Base-by-base conservation (phyloP, 2,888 invertebrate genomes). In the Bombylius discolor region DNA sequence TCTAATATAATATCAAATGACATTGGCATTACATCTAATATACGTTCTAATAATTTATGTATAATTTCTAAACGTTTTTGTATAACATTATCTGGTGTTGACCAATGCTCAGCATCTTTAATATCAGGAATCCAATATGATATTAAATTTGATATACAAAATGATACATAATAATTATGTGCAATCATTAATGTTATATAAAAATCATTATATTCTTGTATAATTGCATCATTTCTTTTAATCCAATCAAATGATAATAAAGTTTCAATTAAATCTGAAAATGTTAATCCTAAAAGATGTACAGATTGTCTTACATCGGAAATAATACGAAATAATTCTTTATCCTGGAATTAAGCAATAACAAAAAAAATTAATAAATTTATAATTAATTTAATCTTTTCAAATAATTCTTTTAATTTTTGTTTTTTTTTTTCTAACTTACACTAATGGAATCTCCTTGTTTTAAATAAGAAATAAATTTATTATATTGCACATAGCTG, bases 1-100 rank as follows among this genome's bases (percentile, higher is more conserved):
- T 84, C 80, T 62, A 87, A 68, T 23, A 92, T 70, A 32, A 87
- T 71, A 59, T 85, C 83, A 64, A 81, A 82, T 33, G 85, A 82
- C 81, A 84, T 79, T 23, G 85, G 85, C 47, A 74, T 70, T 3
- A 70, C 68, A 4, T 67, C 68, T 0, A 73, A 58, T 44, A 74
- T 64, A 11, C 74, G 72, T 57, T 68, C 66, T 1, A 81, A 63
- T 9, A 79, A 66, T 23, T 74, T 67, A 64, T 91, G 91, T 6
- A 87, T 73, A 63, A 84, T 79, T 53, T 80, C 77, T n/a, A n/a
- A n/a, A n/a, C n/a, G n/a, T n/a, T n/a, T n/a, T n/a, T n/a, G n/a
- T n/a, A n/a, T 77, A 58, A 77, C 76, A 53, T 78, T 75, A 12
- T 75, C 72, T 4, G 84, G 85, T 51, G 68, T 70, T 9, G 81